These are phyloP conservation scores for Cryptophagus acutangulus DNA, from an alignment of 2,888 invertebrate genomes.

Conservation along the genomic window DNA sequence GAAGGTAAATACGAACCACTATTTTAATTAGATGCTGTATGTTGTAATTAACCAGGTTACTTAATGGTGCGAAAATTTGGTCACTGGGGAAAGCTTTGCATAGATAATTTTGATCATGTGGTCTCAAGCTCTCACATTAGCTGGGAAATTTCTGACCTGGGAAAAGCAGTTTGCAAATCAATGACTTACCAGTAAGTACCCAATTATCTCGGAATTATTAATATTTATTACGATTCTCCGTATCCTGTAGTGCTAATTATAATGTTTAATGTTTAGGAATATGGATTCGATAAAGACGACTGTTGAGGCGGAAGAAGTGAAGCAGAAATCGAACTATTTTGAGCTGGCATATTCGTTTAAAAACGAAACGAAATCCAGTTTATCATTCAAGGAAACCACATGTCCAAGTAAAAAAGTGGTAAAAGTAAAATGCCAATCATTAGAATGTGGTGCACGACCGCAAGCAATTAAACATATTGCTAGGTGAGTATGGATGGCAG, in stretches of 20 bases:
- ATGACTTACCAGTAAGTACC: constrained; percentile 65
- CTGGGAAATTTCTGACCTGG: constrained; percentile 65
- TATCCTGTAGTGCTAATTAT: no score
- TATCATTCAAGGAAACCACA: constrained; percentile 60
- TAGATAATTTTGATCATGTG: constrained; percentile 61
- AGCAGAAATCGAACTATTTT: constrained; percentile 48
- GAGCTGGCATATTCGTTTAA: constrained; percentile 56
- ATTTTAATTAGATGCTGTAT: no score
- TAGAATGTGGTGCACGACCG: constrained; percentile 68
- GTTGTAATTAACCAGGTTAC: constrained; percentile 53
- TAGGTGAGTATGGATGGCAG: constrained; percentile 50
- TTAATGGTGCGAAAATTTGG: constrained; percentile 71
- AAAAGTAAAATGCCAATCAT: constrained; percentile 61
- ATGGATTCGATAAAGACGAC: constrained; percentile 27
- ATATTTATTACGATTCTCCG: no score
- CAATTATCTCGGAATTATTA: constrained; percentile 4
- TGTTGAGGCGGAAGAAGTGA: constrained; percentile 18
- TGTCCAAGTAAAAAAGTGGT: constrained; percentile 62
- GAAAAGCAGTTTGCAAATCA: constrained; percentile 69
- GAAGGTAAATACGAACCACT: constrained; percentile 48
- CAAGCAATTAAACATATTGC: constrained; percentile 62
- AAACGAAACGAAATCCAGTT: constrained; percentile 55
- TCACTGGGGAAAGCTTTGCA: constrained; percentile 72
- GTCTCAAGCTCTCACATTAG: constrained; percentile 55
- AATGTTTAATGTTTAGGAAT: constrained; percentile 22